Percentiles rank a stretch among this genome's conserved stretches.
phyloP scores from a whole-genome alignment of 2,888 invertebrate species.

The Monochamus alternatus region DNA sequence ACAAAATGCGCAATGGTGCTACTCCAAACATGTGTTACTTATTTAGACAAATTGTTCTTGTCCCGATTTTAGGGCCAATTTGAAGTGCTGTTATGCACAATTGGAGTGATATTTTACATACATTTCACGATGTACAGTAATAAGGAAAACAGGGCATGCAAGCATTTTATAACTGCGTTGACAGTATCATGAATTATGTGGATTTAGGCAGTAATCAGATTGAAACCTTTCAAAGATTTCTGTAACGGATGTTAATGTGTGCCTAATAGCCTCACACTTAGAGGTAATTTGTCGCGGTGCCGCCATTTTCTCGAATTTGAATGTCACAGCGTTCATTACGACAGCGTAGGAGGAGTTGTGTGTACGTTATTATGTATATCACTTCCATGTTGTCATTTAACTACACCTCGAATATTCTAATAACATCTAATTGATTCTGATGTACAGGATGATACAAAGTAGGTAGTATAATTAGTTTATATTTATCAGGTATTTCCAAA shows the following conservation, averaged over 20 bases:
- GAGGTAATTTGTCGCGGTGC: slow-evolving; percentile 31
- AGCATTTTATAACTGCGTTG: too few relatives aligned
- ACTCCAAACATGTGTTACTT: too few relatives aligned
- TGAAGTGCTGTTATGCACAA: too few relatives aligned
- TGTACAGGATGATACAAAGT: not conserved
- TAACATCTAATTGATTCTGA: slow-evolving; percentile 24
- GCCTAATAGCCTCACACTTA: slow-evolving; percentile 21
- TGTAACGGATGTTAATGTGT: slow-evolving; percentile 20
- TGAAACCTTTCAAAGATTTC: slow-evolving; percentile 13
- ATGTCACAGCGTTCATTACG: slow-evolving; percentile 34
- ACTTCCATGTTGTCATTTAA: slow-evolving; percentile 30
- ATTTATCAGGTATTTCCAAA: too few relatives aligned
- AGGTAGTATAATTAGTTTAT: not conserved
- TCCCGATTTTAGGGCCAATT: too few relatives aligned
- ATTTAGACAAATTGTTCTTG: too few relatives aligned
- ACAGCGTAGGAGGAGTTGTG: slow-evolving; percentile 12
- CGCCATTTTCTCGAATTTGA: slow-evolving; percentile 37
- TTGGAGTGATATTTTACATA: too few relatives aligned
- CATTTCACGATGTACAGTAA: too few relatives aligned
- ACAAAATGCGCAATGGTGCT: too few relatives aligned
- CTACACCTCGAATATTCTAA: slow-evolving; percentile 30
- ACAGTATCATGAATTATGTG: too few relatives aligned
- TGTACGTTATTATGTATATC: slow-evolving; percentile 34
- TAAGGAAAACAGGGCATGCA: too few relatives aligned
- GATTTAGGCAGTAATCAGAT: not conserved